Evolutionary conservation across 2,797 vertebrate species (phyloP).

Genomic region (Apodemus agrarius): DNA sequence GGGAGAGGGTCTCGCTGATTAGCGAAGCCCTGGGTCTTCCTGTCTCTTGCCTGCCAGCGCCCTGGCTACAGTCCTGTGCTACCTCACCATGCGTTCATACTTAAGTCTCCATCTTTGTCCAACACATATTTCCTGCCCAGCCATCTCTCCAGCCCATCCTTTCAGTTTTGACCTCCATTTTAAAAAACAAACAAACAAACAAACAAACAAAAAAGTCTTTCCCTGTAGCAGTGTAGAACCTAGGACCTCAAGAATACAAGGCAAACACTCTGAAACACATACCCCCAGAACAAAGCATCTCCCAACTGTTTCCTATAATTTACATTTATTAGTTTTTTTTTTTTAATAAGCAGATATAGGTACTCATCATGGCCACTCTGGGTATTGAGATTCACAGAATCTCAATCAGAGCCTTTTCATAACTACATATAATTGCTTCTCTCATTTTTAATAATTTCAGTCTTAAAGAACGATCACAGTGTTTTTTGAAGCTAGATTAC

Average conservation of each 20-base stretch:
- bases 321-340: not conserved
- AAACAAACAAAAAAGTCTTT: not conserved
- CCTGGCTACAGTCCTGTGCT: not conserved
- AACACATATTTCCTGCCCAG: not conserved
- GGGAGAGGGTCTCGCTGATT: not conserved
- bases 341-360: not conserved
- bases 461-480: not conserved
- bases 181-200: too few relatives aligned
- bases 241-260: not conserved
- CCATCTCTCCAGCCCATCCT: not conserved
- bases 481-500: not conserved
- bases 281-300: not conserved
- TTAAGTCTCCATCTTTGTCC: not conserved
- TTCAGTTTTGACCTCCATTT: not conserved
- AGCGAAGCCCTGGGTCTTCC: not conserved
- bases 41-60: not conserved
- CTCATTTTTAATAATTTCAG: not conserved
- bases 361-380: not conserved
- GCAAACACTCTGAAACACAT: not conserved
- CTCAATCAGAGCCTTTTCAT: constrained; percentile 11
- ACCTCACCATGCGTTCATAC: too few relatives aligned
- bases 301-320: not conserved
- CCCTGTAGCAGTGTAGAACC: not conserved
- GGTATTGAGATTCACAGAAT: not conserved
- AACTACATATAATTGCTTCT: not conserved